These are phyloP conservation scores for Halichondria panicea DNA, from an alignment of 37 sponge, comb jelly and placozoan species.

Conservation along the genomic window DNA sequence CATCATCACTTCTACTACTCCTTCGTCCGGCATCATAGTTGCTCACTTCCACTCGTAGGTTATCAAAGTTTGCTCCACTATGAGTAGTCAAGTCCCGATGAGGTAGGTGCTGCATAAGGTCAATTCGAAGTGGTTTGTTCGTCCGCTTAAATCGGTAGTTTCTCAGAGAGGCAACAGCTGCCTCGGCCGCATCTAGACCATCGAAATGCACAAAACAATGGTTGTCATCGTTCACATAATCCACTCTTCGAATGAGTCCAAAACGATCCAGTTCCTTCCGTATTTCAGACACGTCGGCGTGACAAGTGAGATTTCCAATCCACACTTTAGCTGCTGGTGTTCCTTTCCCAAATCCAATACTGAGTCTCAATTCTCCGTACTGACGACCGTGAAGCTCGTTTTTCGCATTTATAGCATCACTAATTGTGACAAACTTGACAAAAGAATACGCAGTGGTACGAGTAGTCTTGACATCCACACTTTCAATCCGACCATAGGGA, in stretches of 20 bases:
- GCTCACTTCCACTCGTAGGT: too few relatives aligned
- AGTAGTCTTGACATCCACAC: slow-evolving; percentile 85
- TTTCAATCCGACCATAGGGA: slow-evolving; percentile 83
- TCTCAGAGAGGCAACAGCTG: slow-evolving; percentile 52
- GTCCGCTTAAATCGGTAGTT: slow-evolving; percentile 47
- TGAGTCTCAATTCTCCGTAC: slow-evolving; percentile 73
- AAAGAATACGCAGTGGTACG: slow-evolving; percentile 83
- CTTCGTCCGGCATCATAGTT: too few relatives aligned
- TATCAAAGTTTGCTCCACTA: too few relatives aligned
- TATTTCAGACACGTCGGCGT: slow-evolving; percentile 68
- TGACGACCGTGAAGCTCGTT: slow-evolving; percentile 84
- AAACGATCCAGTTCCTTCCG: slow-evolving; percentile 86
- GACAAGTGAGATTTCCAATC: slow-evolving; percentile 65
- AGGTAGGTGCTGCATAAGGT: slow-evolving; percentile 43
- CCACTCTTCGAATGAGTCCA: slow-evolving; percentile 82
- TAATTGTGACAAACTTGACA: slow-evolving; percentile 86
- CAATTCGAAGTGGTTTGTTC: slow-evolving; percentile 47
- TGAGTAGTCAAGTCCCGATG: too few relatives aligned
- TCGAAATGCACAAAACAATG: slow-evolving; percentile 81
- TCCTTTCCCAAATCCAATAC: slow-evolving; percentile 90
- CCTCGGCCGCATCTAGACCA: slow-evolving; percentile 69
- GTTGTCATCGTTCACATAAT: slow-evolving; percentile 71
- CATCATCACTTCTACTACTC: background rate
- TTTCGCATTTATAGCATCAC: slow-evolving; percentile 90
- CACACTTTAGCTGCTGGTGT: slow-evolving; percentile 76